These are phyloP conservation scores for Oscheius sp. DNA, from an alignment of 1,140 invertebrate species.

Conservation along the genomic window DNA sequence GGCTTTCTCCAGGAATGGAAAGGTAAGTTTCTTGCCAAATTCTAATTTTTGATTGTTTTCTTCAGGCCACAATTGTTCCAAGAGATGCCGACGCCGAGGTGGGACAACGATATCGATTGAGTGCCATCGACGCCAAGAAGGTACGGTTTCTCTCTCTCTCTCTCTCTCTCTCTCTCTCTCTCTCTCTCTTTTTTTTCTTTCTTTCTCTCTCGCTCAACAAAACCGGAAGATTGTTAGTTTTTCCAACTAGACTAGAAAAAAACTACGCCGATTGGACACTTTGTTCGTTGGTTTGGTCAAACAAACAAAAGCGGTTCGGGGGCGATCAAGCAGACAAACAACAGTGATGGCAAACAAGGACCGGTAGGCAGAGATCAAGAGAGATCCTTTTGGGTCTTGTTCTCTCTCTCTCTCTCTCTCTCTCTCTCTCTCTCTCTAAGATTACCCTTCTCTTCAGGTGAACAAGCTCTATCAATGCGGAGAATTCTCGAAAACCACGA, in stretches of 20 bases:
- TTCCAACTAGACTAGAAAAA: too few species aligned
- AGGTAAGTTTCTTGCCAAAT: background rate
- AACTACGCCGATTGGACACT: too few species aligned
- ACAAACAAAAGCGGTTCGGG: background rate
- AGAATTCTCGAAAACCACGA: constrained; percentile 31
- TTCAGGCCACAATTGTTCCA: constrained; percentile 55
- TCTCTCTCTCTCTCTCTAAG: too few species aligned
- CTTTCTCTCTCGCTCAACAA: too few species aligned
- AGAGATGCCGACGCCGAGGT: constrained; percentile 54
- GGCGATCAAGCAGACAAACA: background rate
- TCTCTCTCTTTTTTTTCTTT: too few species aligned
- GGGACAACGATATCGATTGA: constrained; percentile 60
- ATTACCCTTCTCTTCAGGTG: too few species aligned
- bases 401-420: too few species aligned
- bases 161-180: too few species aligned
- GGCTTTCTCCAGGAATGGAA: constrained; percentile 58
- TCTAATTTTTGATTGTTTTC: background rate
- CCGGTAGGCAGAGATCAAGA: background rate
- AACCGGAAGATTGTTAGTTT: too few species aligned
- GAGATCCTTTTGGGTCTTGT: too few species aligned
- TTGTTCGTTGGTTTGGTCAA: too few species aligned
- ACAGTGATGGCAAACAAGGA: background rate
- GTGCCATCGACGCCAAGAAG: constrained; percentile 54
- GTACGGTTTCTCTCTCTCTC: too few species aligned
- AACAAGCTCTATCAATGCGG: constrained; percentile 34